Evolutionary conservation across 2,113 vertebrate species (phyloP).

Genomic region (Rhineura floridana): DNA sequence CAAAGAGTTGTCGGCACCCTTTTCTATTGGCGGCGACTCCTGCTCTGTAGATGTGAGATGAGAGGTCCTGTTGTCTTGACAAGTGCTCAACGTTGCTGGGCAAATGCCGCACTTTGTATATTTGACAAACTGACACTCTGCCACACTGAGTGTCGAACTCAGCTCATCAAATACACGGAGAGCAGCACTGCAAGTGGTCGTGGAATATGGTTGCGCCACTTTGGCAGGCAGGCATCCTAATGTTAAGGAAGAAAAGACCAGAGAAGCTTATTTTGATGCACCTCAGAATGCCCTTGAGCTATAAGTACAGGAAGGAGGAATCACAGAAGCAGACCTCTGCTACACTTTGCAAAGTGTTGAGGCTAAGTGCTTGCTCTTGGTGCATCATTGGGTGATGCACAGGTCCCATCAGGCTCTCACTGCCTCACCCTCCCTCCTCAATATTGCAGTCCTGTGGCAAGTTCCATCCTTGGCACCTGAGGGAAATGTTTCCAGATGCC

Average conservation of each 20-base stretch:
- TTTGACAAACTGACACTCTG: constrained; percentile 99
- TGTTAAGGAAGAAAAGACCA: constrained; percentile 4
- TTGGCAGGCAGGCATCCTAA: neutral
- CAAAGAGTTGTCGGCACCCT: neutral
- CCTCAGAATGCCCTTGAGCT: neutral
- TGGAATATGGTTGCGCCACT: neutral
- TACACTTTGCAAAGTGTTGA: neutral
- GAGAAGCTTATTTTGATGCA: neutral
- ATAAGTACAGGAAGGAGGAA: neutral
- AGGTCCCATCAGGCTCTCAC: too few relatives aligned
- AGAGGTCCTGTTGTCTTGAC: neutral
- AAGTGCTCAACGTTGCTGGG: constrained; percentile 50
- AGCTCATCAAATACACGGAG: constrained; percentile 99
- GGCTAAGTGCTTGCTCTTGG: neutral
- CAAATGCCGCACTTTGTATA: constrained; percentile 95
- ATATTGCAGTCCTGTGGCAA: neutral
- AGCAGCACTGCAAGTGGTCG: constrained; percentile 74
- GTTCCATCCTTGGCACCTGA: too few relatives aligned
- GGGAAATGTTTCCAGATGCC: too few relatives aligned
- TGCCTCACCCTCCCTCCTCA: neutral
- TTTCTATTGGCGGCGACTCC: neutral
- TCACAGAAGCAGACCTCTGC: neutral
- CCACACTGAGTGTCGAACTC: constrained; percentile 91
- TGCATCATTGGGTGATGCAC: neutral
- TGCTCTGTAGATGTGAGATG: rapidly evolving